Base-by-base conservation (phyloP, 2,113 vertebrate species). In the Pangasianodon gigas region DNA sequence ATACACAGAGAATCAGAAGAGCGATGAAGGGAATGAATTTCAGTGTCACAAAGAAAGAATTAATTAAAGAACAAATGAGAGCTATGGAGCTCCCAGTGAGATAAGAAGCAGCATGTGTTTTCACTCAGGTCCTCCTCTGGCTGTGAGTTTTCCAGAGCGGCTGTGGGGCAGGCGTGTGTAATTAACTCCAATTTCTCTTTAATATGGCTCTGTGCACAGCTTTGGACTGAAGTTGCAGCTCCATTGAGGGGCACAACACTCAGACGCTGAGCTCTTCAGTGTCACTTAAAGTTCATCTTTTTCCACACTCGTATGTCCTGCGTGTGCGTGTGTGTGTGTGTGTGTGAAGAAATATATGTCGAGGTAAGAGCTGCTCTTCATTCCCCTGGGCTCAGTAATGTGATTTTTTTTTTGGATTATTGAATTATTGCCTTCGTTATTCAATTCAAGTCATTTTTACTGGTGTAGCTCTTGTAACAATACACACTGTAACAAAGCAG, bases 101-200 rank as follows among this genome's bases (percentile, higher is more conserved):
- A 87, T 84, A 87, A 77, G 92, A 52, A 58, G 88, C 89, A 86
- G 88, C 89, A 92, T 91, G 74, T 93, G 92, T 89, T 92, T 93
- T 90, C 89, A 93, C 87, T 92, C 60, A 81, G 77, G 77, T 90
- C 79, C 79, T 86, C 56, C 13, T 52, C 69, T 88, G 88, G 88
- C 81, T 88, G 65, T 60, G 85, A 87, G 86, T 92, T 91, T 87
- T 37, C 60, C 46, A 74, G 87, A 74, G 87, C 37, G 60, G 86
- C 83, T 84, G 44, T 87, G 82, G 80, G 84, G 74, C 87, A 81
- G 46, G 9, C 7, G 21, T 82, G 29, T 83, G 81, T 93, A 92
- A 93, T 93, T 91, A 91, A 84, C 51, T 86, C 88, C 62, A 26
- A 62, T 92, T 87, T 90, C 71, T 89, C 86, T 87, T 89, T 89